Percentiles rank a stretch among this genome's conserved stretches.
These are phyloP conservation scores for Coendou prehensilis DNA, from an alignment of 2,797 vertebrate genomes.

Conservation along the genomic window DNA sequence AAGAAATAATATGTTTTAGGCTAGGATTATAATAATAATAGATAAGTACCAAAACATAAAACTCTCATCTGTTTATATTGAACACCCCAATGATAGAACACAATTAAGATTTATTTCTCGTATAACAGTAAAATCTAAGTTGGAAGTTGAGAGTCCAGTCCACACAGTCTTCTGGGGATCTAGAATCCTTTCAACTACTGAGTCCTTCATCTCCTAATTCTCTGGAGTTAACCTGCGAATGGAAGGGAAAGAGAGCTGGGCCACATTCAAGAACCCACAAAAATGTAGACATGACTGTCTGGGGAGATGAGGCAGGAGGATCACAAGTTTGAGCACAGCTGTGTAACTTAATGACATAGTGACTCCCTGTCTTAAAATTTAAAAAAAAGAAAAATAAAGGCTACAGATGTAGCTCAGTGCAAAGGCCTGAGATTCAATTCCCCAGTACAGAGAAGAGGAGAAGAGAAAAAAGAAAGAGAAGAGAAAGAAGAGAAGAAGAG, in stretches of 20 bases:
- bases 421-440: not conserved
- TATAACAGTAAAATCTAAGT: not conserved
- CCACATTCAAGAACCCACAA: not conserved
- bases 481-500: not conserved
- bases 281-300: not conserved
- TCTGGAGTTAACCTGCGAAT: not conserved
- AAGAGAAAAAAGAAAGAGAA: not conserved
- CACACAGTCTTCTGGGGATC: not conserved
- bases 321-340: not conserved
- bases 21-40: not conserved
- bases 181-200: not conserved
- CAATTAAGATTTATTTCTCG: not conserved
- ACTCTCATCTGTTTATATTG: not conserved
- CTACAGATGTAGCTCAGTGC: not conserved
- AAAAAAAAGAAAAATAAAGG: not conserved
- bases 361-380: not conserved
- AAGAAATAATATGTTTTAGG: not conserved
- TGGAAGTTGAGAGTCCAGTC: rapidly evolving
- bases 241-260: not conserved
- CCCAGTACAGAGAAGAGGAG: not conserved
- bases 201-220: not conserved
- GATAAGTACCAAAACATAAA: not conserved
- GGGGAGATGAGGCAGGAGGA: not conserved
- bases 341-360: not conserved
- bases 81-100: not conserved